phyloP scores from a whole-genome alignment of 1,140 invertebrate genomes.

The Anoplophora glabripennis region DNA sequence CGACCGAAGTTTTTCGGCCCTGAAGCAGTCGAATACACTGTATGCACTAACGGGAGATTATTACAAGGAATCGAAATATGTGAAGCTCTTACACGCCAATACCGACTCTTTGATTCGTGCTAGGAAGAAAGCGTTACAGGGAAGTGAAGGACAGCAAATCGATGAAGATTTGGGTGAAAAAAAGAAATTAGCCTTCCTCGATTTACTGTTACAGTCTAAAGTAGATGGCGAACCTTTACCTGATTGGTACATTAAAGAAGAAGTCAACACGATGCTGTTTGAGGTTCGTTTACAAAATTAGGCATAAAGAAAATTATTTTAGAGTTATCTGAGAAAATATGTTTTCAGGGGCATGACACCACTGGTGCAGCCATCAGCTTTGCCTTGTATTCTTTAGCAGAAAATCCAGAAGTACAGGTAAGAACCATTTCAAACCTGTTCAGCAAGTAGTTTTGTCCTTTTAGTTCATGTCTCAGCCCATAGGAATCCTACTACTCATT shows the following conservation, averaged over 20 bases:
- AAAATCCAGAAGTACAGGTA: constrained; percentile 58
- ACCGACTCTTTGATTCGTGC: constrained; percentile 51
- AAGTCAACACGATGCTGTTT: constrained; percentile 84
- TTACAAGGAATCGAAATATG: constrained; percentile 48
- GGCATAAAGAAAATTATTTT: too few species aligned
- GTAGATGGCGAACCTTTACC: constrained; percentile 56
- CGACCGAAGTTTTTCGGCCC: constrained; percentile 48
- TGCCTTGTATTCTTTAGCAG: constrained; percentile 57
- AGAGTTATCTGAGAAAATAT: too few species aligned
- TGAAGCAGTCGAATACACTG: constrained; percentile 26
- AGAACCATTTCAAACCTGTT: too few species aligned
- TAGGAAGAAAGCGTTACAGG: constrained; percentile 39
- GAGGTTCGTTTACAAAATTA: too few species aligned
- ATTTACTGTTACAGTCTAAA: constrained; percentile 64
- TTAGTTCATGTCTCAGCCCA: too few species aligned
- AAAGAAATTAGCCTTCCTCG: constrained; percentile 68
- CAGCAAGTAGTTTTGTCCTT: too few species aligned
- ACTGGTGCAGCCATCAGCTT: constrained; percentile 59
- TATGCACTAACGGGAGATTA: constrained; percentile 34
- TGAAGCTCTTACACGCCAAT: constrained; percentile 47
- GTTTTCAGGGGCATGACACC: constrained; percentile 71
- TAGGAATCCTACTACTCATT: too few species aligned
- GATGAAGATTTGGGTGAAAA: constrained; percentile 45
- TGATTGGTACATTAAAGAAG: constrained; percentile 70
- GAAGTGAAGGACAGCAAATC: constrained; percentile 4